These are phyloP conservation scores for Erebia ligea DNA, from an alignment of 2,888 invertebrate genomes.

Conservation along the genomic window DNA sequence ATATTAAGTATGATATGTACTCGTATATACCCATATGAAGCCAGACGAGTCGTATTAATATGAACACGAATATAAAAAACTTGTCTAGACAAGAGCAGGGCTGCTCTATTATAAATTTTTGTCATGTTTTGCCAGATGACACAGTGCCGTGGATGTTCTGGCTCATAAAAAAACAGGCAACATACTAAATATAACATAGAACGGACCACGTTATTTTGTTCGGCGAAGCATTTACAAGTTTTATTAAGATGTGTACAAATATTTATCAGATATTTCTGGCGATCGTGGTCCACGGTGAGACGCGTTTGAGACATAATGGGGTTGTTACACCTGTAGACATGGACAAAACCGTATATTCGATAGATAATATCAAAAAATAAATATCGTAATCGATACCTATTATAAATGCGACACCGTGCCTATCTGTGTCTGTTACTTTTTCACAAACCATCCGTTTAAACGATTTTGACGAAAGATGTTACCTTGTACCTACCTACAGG, in stretches of 20 bases:
- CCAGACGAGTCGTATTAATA: no score
- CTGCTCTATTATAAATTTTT: neutral
- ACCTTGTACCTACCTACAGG: no score
- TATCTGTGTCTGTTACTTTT: no score
- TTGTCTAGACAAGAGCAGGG: neutral
- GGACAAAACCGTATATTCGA: neutral
- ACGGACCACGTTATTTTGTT: constrained; percentile 23
- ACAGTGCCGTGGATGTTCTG: neutral
- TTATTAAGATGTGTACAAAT: constrained; percentile 50
- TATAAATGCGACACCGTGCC: no score
- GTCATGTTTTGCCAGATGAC: constrained; percentile 16
- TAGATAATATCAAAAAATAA: neutral
- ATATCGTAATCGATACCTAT: neutral
- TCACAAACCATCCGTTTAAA: no score
- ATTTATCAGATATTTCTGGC: constrained; percentile 65
- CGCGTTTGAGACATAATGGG: constrained; percentile 51
- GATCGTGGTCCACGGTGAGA: constrained; percentile 52
- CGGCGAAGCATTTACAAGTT: constrained; percentile 28
- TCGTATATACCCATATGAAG: neutral
- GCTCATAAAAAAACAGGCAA: constrained; percentile 6
- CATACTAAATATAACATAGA: constrained; percentile 6
- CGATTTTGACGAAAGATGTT: no score
- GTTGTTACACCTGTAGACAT: constrained; percentile 54
- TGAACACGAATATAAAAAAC: neutral
- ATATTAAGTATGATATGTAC: neutral